Conservation (phyloP, 2,113 vertebrate species). For the Nothobranchius furzeri region DNA sequence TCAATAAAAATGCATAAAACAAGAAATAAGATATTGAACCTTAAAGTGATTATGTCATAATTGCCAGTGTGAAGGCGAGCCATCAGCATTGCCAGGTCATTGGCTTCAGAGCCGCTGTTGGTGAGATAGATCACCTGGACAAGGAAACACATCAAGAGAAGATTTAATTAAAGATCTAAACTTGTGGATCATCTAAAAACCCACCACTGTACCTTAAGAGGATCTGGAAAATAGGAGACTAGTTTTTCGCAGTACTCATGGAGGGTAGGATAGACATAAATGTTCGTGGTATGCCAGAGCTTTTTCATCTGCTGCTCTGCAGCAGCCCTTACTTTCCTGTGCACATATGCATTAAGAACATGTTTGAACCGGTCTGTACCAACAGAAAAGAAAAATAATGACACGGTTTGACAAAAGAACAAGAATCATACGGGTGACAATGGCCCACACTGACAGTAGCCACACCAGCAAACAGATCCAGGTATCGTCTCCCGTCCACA, state of each 20-base stretch:
- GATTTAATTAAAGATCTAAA: not conserved
- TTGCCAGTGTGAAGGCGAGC: slow-evolving; percentile 86
- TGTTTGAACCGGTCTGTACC: no score
- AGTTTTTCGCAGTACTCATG: slow-evolving; percentile 91
- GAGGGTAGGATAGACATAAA: slow-evolving; percentile 84
- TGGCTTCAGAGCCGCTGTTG: slow-evolving; percentile 96
- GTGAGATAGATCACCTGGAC: slow-evolving; percentile 88
- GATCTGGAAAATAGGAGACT: slow-evolving; percentile 84
- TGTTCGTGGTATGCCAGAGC: slow-evolving; percentile 88
- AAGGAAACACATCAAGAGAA: slow-evolving; percentile 2
- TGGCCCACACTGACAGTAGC: slow-evolving; percentile 92
- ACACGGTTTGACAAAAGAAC: not conserved
- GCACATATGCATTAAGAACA: not conserved
- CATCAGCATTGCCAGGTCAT: slow-evolving; percentile 92
- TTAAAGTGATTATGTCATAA: slow-evolving; percentile 87
- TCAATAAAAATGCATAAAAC: not conserved
- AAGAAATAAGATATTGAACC: slow-evolving; percentile 70
- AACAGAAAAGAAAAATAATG: not conserved
- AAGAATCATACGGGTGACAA: slow-evolving; percentile 90
- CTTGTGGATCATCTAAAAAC: not conserved
- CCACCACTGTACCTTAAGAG: slow-evolving; percentile 85
- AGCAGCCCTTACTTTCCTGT: slow-evolving; percentile 85
- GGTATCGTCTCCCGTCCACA: slow-evolving; percentile 86
- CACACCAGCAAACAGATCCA: slow-evolving; percentile 93
- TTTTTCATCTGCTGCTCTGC: slow-evolving; percentile 84